Conservation (phyloP, 1,140 invertebrate species). For the Zophobas morio region DNA sequence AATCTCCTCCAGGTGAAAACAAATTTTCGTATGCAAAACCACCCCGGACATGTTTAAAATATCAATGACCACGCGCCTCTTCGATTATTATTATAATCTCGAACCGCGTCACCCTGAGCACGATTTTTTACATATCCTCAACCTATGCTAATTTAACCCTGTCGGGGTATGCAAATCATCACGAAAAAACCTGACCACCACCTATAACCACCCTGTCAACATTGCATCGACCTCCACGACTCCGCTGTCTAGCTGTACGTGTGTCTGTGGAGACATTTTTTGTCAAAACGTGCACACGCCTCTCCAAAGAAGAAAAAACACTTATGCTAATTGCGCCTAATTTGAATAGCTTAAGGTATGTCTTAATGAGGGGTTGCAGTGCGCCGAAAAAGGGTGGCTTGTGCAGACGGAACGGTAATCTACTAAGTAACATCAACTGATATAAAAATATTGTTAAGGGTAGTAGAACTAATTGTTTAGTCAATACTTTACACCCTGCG, state of each 20-base stretch:
- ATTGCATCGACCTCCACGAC: neutral
- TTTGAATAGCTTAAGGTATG: neutral
- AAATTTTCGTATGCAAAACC: slow-evolving; percentile 39
- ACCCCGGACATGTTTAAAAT: slow-evolving; percentile 41
- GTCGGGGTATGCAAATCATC: slow-evolving; percentile 39
- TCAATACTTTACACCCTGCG: slow-evolving; percentile 69
- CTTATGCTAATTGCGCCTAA: slow-evolving; percentile 20
- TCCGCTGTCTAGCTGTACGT: slow-evolving; percentile 2
- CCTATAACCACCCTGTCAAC: neutral
- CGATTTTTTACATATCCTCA: slow-evolving; percentile 37
- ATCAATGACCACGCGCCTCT: slow-evolving; percentile 48
- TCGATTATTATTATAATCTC: slow-evolving; percentile 43
- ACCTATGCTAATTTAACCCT: slow-evolving; percentile 43
- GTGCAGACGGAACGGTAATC: slow-evolving; percentile 6
- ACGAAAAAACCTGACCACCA: slow-evolving; percentile 8
- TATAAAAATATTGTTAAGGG: slow-evolving; percentile 51
- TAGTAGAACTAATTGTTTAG: slow-evolving; percentile 68
- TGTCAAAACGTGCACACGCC: slow-evolving; percentile 9
- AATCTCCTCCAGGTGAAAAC: slow-evolving; percentile 16
- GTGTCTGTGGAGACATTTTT: slow-evolving; percentile 13
- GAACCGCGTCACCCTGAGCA: slow-evolving; percentile 10
- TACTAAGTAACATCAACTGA: slow-evolving; percentile 34
- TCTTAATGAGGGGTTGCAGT: slow-evolving; percentile 5
- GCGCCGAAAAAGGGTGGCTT: too few species aligned
- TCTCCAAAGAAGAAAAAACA: slow-evolving; percentile 17